Conservation (phyloP, 2,113 vertebrate genomes). For the Plotosus lineatus region DNA sequence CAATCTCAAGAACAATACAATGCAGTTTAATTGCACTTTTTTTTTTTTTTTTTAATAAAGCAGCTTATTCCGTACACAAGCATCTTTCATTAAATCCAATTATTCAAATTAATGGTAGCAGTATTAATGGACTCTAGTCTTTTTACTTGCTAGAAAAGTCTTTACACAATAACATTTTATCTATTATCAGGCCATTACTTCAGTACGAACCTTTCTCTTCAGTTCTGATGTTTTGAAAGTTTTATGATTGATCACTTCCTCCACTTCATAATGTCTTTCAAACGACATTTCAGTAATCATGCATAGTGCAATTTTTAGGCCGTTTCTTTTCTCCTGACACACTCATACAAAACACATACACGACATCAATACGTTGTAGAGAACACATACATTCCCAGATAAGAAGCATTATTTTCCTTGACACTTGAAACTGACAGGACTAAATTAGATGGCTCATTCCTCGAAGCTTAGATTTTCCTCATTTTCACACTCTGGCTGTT, state of each 20-base stretch:
- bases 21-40: background rate
- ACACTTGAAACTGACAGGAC: background rate
- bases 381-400: background rate
- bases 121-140: background rate
- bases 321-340: background rate
- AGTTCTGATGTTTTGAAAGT: background rate
- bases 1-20: background rate
- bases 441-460: slow-evolving; percentile 5
- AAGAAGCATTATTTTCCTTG: background rate
- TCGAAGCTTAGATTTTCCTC: background rate
- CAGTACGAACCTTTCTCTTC: background rate
- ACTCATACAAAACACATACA: background rate
- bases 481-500: background rate
- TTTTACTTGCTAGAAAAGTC: background rate
- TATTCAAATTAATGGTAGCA: background rate
- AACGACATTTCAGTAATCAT: background rate
- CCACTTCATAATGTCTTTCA: no score
- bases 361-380: background rate
- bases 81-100: background rate
- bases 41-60: background rate
- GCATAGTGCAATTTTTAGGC: background rate
- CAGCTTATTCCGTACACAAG: background rate
- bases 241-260: background rate
- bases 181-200: background rate
- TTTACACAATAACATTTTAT: background rate